phyloP scores from a whole-genome alignment of 1,140 invertebrate genomes.

The Aphidius gifuensis region DNA sequence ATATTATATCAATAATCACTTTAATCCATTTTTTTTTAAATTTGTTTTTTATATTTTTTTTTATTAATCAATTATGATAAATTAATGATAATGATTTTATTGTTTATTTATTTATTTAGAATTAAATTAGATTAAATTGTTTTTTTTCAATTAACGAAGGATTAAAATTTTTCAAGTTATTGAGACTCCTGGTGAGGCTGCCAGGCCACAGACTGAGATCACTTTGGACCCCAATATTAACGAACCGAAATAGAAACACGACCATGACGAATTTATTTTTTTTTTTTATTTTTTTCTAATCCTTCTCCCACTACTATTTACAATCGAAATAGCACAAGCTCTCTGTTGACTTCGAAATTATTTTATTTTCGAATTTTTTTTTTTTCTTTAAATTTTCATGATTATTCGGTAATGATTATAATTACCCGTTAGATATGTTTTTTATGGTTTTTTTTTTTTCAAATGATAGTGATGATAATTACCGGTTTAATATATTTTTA shows the following conservation, averaged over 20 bases:
- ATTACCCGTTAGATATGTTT: too few relatives aligned
- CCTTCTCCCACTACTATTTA: slow-evolving; percentile 6
- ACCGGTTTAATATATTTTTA: too few relatives aligned
- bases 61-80: slow-evolving; percentile 1
- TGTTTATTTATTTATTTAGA: neutral
- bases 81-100: neutral
- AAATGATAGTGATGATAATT: too few relatives aligned
- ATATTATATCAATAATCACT: too few relatives aligned
- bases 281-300: neutral
- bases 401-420: too few relatives aligned
- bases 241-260: slow-evolving; percentile 16
- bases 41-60: neutral
- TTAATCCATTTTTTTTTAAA: neutral
- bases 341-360: neutral
- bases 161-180: too few relatives aligned
- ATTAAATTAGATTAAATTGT: neutral
- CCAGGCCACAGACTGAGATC: slow-evolving; percentile 10
- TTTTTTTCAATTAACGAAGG: too few relatives aligned
- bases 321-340: slow-evolving; percentile 4
- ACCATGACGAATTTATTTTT: neutral
- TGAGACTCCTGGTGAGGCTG: slow-evolving; percentile 1
- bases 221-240: slow-evolving; percentile 5
- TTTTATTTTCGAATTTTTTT: too few relatives aligned
- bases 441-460: too few relatives aligned
- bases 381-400: too few relatives aligned